Conservation (phyloP, 2,113 vertebrate species). For the Puntigrus tetrazona region DNA sequence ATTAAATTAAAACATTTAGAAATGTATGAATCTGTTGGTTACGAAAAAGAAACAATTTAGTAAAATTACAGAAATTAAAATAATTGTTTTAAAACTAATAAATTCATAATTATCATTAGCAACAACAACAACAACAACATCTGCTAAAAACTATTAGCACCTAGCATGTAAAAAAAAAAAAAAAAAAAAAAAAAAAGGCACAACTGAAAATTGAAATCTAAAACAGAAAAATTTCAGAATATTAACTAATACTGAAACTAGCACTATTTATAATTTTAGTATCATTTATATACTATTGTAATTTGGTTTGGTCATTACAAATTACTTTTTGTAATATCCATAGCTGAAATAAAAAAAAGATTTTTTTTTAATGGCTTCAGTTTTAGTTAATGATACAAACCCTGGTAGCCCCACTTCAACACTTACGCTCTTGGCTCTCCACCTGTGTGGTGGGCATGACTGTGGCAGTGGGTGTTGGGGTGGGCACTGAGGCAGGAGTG, state of each 20-base stretch:
- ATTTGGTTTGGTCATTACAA: background rate
- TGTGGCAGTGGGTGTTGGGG: slow-evolving; percentile 94
- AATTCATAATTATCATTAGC: too few species aligned
- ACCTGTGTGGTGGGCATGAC: slow-evolving; percentile 99
- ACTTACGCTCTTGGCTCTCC: slow-evolving; percentile 91
- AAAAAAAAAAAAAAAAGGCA: too few species aligned
- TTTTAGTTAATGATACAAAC: background rate
- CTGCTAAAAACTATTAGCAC: too few species aligned
- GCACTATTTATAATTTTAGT: background rate
- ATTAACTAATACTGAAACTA: background rate
- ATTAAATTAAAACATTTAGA: background rate
- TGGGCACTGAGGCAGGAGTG: slow-evolving; percentile 90
- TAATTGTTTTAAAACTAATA: too few species aligned
- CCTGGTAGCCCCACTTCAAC: background rate
- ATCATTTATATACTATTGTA: background rate
- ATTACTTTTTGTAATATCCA: background rate
- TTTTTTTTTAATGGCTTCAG: background rate
- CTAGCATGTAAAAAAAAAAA: too few species aligned
- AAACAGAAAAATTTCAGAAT: background rate
- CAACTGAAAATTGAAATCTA: background rate
- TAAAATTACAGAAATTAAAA: background rate
- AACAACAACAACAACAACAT: too few species aligned
- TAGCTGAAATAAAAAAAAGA: background rate
- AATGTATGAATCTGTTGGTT: too few species aligned
- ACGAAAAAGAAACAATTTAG: too few species aligned